Percentiles rank a stretch among this genome's conserved stretches.
These are phyloP conservation scores for Macrobrachium nipponense DNA, from an alignment of 1,140 invertebrate species.

Conservation along the genomic window DNA sequence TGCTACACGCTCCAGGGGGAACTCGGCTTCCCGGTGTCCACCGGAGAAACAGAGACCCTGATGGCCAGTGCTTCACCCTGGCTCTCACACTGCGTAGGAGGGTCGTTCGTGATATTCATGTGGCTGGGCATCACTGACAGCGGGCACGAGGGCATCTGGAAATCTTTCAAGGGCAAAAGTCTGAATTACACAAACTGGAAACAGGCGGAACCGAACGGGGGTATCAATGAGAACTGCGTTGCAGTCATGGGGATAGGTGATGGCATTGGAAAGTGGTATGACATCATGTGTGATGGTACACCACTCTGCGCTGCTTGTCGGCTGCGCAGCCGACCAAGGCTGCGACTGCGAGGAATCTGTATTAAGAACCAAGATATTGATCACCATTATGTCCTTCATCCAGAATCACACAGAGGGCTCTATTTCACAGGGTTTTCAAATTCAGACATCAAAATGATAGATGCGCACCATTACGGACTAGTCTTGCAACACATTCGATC, in stretches of 20 bases:
- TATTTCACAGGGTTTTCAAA: neutral
- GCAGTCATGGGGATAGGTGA: neutral
- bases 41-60: neutral
- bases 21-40: neutral
- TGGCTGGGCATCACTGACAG: neutral
- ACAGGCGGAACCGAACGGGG: neutral
- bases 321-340: neutral
- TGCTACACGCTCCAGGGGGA: neutral
- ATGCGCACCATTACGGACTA: neutral
- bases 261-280: neutral
- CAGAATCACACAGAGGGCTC: neutral
- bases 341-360: neutral
- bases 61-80: neutral
- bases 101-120: conserved; percentile 7
- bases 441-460: neutral
- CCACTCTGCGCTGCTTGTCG: neutral
- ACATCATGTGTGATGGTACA: conserved; percentile 5
- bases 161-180: neutral
- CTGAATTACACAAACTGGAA: conserved; percentile 13
- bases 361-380: neutral
- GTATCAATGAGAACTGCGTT: conserved; percentile 7
- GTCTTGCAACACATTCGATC: neutral
- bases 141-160: conserved; percentile 10
- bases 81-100: neutral
- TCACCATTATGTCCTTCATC: neutral